Conservation (phyloP, 2,113 vertebrate genomes). For the Dipodomys merriami region DNA sequence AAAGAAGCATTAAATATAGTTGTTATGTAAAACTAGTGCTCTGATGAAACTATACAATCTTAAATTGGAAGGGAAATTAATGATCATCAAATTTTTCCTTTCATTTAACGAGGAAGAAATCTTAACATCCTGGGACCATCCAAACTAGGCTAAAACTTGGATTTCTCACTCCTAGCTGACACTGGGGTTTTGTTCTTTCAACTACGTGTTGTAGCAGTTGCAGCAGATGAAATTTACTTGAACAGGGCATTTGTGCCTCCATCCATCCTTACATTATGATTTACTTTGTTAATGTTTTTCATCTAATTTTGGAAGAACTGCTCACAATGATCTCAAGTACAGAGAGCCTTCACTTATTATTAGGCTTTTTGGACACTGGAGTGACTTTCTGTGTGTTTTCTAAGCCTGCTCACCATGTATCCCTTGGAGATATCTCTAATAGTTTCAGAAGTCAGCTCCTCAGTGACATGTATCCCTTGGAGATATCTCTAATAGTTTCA, state of each 20-base stretch:
- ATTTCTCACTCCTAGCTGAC: background rate
- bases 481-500: background rate
- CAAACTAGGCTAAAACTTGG: constrained; percentile 4
- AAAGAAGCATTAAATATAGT: constrained; percentile 2
- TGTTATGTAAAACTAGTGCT: constrained; percentile 10
- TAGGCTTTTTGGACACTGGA: background rate
- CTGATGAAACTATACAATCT: background rate
- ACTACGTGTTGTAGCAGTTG: background rate
- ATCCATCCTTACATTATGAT: background rate
- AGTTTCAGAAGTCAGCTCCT: background rate
- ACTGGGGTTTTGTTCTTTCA: background rate
- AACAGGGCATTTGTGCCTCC: background rate
- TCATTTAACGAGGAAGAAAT: background rate
- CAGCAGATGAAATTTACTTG: background rate
- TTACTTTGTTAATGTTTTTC: background rate
- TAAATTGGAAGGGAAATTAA: constrained; percentile 7
- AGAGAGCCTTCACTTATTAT: background rate
- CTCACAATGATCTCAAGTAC: background rate
- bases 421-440: background rate
- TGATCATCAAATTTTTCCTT: constrained; percentile 35
- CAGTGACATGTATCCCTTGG: background rate
- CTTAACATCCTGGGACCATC: background rate
- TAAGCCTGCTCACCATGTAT: background rate
- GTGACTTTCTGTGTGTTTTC: background rate
- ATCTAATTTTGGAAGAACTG: background rate